phyloP scores from a whole-genome alignment of 2,113 vertebrate species.

The Rhinogobius similis region DNA sequence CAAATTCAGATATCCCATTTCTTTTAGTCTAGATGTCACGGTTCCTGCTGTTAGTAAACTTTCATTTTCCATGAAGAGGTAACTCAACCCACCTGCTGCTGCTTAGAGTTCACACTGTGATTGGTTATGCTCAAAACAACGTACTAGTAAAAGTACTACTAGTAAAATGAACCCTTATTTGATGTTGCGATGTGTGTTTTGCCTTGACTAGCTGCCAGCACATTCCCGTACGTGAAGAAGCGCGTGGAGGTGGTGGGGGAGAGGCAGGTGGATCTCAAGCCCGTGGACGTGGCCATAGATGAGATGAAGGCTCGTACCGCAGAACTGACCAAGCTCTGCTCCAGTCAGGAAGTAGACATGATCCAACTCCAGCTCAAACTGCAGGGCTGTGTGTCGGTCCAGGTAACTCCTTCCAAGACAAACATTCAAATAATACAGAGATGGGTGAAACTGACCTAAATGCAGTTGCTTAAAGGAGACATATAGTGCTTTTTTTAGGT shows the following conservation, averaged over 20 bases:
- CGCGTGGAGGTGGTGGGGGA: conserved; percentile 89
- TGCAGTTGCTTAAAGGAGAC: background rate
- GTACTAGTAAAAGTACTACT: no score
- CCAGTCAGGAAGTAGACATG: conserved; percentile 90
- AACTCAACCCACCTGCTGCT: no score
- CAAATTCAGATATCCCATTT: no score
- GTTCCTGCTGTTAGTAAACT: no score
- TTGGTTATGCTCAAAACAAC: no score
- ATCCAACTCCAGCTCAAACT: conserved; percentile 96
- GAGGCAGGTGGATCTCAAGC: conserved; percentile 90
- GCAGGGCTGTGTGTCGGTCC: conserved; percentile 95
- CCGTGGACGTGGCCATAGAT: conserved; percentile 93
- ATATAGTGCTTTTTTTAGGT: no score
- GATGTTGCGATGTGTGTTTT: background rate
- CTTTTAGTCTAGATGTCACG: no score
- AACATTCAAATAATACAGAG: background rate
- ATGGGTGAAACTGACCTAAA: no score
- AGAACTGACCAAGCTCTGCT: conserved; percentile 90
- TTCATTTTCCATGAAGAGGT: no score
- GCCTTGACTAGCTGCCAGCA: conserved; percentile 83
- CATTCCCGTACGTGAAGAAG: conserved; percentile 96
- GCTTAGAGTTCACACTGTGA: no score
- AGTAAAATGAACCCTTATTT: no score
- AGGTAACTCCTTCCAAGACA: conserved; percentile 73
- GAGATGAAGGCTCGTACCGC: conserved; percentile 90